Evolutionary conservation across 1,140 invertebrate species (phyloP), one percentile per base, ranked within the genome.

Genomic region (Drosophila sturtevanti): DNA sequence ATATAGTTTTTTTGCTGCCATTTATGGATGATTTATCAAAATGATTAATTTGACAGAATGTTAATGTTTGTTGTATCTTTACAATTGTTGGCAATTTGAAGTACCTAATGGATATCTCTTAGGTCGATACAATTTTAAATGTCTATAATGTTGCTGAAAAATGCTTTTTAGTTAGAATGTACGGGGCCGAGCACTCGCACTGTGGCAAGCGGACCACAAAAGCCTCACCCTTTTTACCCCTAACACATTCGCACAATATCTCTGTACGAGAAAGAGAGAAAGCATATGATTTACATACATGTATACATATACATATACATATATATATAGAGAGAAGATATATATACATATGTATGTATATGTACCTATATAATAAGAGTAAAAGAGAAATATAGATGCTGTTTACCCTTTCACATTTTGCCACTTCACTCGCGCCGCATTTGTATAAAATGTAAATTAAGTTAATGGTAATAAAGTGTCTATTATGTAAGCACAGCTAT

Each of bases 401-500:
- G 67, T 69, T 81, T 77, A 78, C 78, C 78, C 82, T 66, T 76
- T 81, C 54, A 31, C 63, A 35, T 44, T 72, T 77, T 79, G 62
- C 60, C 75, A 68, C 70, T 74, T 63, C 59, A 78, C 67, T 75
- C 74, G 78, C 75, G 75, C 68, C 82, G 65, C 75, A 86, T 86
- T 86, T 81, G 79, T 79, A 82, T 87, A 77, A 86, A 87, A 87
- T 86, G 75, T 79, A 87, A 87, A 86, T 87, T 72, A 77, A 86
- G 82, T 86, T 86, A 87, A 86, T 87, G 82, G 75, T 82, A 82
- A 86, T 86, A 86, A 86, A 86, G 82, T 86, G 82, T 79, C 79
- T 82, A 86, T 87, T 86, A 87, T 87, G 84, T 87, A 78, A 81
- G 70, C 68, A 74, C 37, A 55, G n/a, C n/a, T 7, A 48, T 31